Evolutionary conservation across 2,888 invertebrate genomes (phyloP), one percentile per base, ranked within the genome.

Genomic region (Phorcus lineatus): DNA sequence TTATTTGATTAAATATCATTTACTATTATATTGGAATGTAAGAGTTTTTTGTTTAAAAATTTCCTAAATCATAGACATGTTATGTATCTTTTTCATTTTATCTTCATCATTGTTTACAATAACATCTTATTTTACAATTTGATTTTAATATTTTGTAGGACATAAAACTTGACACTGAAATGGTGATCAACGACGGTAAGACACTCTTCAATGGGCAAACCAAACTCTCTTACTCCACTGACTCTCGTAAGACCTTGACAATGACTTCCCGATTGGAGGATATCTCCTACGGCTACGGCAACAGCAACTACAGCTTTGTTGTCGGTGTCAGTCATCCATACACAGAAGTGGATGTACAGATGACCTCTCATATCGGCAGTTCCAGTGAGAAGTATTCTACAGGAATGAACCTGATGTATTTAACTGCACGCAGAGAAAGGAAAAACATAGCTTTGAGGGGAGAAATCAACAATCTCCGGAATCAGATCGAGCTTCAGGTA

Each of bases 271-370:
- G 80, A 53, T 40, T 85, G 53, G 80, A 82, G 52, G 83, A 85
- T 81, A 79, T 80, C 24, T 83, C 85, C 16, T 67, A 40, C 16
- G 53, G 70, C 62, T 78, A 57, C 67, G 57, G 79, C 16, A 78
- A 80, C 19, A 80, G 66, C 55, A 88, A 88, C 78, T 84, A 84
- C 83, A 88, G 84, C 47, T 70, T 85, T 66, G 81, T 81, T 47
- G 70, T 86, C 67, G 88, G 87, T 24, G 31, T 91, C 17, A 81
- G 81, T 0, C 92, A 92, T 79, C 88, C 88, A 7, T 83, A 85
- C 77, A 90, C 90, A 31, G 79, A 88, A 40, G 85, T 90, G 0
- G 89, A 91, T 80, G 74, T 90, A 16, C 82, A 83, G 57, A 78
- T 91, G 77, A 85, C 70, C 47, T 85, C 88, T 3, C 86, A 88